Evolutionary conservation across 1,140 invertebrate species (phyloP).

Genomic region (Zaprionus ornatus): DNA sequence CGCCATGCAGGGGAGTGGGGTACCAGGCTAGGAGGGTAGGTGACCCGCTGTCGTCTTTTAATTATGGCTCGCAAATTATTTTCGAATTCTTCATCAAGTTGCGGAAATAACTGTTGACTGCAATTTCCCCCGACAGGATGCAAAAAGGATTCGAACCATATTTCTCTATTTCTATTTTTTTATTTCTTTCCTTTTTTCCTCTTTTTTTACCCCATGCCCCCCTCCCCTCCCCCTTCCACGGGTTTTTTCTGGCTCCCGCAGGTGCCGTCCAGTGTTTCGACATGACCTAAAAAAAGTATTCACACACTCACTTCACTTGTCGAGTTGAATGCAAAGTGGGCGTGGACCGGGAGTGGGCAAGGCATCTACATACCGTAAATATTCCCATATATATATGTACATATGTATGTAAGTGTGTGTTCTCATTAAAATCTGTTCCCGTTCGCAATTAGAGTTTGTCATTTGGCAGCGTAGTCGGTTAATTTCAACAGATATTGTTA

Average conservation of each 20-base stretch:
- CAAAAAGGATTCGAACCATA: conserved; percentile 76
- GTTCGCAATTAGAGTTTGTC: conserved; percentile 78
- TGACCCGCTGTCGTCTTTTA: conserved; percentile 65
- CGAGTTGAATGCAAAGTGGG: conserved; percentile 74
- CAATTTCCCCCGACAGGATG: conserved; percentile 77
- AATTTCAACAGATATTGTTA: conserved; percentile 65
- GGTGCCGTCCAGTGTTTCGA: conserved; percentile 64
- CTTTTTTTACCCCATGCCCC: conserved; percentile 7
- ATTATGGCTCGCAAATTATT: conserved; percentile 80
- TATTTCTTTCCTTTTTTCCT: conserved; percentile 31
- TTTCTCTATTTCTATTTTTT: conserved; percentile 53
- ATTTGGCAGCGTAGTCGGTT: conserved; percentile 63
- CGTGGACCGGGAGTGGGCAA: conserved; percentile 7
- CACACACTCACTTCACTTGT: conserved; percentile 80
- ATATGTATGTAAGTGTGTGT: conserved; percentile 10
- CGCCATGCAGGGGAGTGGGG: neutral
- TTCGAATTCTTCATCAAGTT: conserved; percentile 80
- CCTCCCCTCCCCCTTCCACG: conserved; percentile 13
- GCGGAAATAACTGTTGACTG: conserved; percentile 80
- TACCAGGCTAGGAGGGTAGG: neutral
- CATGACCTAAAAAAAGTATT: conserved; percentile 78
- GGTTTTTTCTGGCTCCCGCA: conserved; percentile 30
- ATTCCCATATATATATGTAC: conserved; percentile 25
- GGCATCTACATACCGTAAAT: conserved; percentile 14
- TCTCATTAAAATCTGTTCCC: conserved; percentile 76